phyloP scores from a whole-genome alignment of 2,113 vertebrate species.

The Hydrolagus affinis region DNA sequence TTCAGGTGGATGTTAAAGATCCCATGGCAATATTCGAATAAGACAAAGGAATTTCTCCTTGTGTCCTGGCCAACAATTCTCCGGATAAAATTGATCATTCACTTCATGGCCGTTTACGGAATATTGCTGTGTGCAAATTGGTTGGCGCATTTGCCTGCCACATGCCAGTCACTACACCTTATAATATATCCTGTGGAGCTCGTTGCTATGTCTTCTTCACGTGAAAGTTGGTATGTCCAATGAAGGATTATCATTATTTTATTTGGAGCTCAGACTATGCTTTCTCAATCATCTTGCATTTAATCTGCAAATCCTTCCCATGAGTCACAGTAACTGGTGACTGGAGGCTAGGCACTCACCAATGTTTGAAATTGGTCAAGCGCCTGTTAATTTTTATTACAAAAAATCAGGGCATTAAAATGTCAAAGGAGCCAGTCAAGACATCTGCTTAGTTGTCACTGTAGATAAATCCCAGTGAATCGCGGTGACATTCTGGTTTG shows the following conservation, averaged over 20 bases:
- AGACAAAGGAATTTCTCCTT: no score
- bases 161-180: background rate
- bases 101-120: no score
- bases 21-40: no score
- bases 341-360: background rate
- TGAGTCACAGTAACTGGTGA: background rate
- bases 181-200: background rate
- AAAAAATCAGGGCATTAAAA: background rate
- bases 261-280: no score
- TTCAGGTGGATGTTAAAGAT: no score
- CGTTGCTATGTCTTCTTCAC: background rate
- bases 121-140: background rate
- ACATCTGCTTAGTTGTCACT: background rate
- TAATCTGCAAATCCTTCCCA: no score
- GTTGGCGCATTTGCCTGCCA: background rate
- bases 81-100: no score
- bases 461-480: conserved; percentile 1
- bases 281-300: no score
- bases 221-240: no score
- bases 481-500: background rate
- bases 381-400: background rate
- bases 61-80: no score
- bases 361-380: background rate
- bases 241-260: no score
- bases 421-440: background rate